Evolutionary conservation across 2,888 invertebrate genomes (phyloP), one percentile per base, ranked within the genome.

Genomic region (Phorcus lineatus): DNA sequence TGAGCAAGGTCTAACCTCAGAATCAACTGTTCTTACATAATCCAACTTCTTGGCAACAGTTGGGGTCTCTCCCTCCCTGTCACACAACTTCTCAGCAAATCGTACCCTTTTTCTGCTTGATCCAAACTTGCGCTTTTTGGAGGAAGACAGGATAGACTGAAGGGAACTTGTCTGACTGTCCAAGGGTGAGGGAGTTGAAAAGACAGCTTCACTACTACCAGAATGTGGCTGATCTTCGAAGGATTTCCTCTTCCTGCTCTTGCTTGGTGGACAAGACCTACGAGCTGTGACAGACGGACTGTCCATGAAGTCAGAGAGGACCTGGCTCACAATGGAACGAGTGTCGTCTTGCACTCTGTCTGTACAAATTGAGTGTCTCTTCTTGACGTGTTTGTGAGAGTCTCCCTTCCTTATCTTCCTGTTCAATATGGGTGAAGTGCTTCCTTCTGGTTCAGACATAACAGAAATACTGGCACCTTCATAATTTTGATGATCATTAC

Each of bases 221-320:
- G 28, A 13, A 24, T 62, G 28, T 16, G 24, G 62, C 22, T 28
- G 24, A 28, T 24, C 28, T 24, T 62, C 62, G 16, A 28, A 28
- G 16, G 62, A 62, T 28, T 62, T 62, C 16, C 62, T 19, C 36
- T 70, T 77, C 80, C 40, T 77, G 19, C 40, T n/a, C 52, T 40
- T 80, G 17, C 77, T 80, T 17, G 84, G 86, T 3, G 85, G 83
- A 80, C 80, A 81, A 54, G 81, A 82, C 55, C 87, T 66, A 53
- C 79, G 84, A 2, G 83, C 83, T 40, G 85, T 81, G 40, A 79
- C 80, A 40, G 86, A 81, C 17, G 88, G 88, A 28, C 87, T 85
- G 76, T 87, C 87, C 84, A 89, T 87, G 74, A 89, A 87, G 66
- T 88, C 88, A 3, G 87, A 86, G 28, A 89, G 62, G 6, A 83